A percentile compares a stretch with the other conserved stretches of the same genome.
These are phyloP conservation scores for Dynastes grantii DNA, from an alignment of 2,888 invertebrate species.

Conservation along the genomic window DNA sequence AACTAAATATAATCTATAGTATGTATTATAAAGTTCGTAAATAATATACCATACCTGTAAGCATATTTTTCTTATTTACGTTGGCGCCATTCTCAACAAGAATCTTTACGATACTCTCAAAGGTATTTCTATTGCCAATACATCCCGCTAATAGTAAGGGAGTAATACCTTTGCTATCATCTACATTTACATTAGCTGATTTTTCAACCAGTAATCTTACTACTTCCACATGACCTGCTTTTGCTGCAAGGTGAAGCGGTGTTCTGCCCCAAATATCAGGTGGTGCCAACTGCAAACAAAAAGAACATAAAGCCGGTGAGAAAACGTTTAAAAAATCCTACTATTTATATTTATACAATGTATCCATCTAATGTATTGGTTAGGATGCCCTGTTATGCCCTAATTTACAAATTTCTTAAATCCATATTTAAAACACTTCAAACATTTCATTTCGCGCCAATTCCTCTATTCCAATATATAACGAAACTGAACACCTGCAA, in stretches of 20 bases:
- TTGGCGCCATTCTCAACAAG: constrained; percentile 65
- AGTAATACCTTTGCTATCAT: constrained; percentile 67
- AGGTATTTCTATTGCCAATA: constrained; percentile 60
- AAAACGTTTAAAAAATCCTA: too few relatives aligned
- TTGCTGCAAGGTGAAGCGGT: constrained; percentile 68
- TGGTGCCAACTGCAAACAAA: constrained; percentile 62
- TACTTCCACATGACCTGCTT: constrained; percentile 65
- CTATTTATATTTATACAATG: too few relatives aligned
- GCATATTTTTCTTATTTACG: constrained; percentile 57
- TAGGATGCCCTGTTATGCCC: too few relatives aligned
- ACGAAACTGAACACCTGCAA: too few relatives aligned
- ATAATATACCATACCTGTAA: constrained; percentile 48
- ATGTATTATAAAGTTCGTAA: too few relatives aligned
- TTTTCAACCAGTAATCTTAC: constrained; percentile 64
- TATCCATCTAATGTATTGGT: too few relatives aligned
- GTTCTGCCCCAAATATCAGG: constrained; percentile 67
- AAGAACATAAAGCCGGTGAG: not conserved
- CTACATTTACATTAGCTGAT: constrained; percentile 63
- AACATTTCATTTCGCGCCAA: too few relatives aligned
- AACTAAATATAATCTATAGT: too few relatives aligned
- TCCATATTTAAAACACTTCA: too few relatives aligned
- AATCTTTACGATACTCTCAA: constrained; percentile 65
- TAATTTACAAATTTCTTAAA: too few relatives aligned
- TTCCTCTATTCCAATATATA: too few relatives aligned
- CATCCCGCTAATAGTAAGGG: constrained; percentile 68